Evolutionary conservation across 2,888 invertebrate species (phyloP), one percentile per base, ranked within the genome.

Genomic region (Hyles lineata): DNA sequence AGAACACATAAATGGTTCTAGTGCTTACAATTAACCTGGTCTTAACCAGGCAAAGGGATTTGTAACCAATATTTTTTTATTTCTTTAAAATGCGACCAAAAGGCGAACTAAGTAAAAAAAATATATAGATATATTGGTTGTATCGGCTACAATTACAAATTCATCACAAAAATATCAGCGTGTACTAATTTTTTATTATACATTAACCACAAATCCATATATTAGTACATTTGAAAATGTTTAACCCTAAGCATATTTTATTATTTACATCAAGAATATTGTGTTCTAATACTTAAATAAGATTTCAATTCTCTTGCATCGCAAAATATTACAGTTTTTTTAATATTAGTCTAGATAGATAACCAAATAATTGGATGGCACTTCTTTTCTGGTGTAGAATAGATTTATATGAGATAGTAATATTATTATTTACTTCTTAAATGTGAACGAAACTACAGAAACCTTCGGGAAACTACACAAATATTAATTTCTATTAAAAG

Each of bases 301-400:
- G 85, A 87, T 88, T 90, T 94, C 94, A 94, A 94, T 94, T 94
- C 94, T 92, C 94, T 93, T 93, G 94, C 94, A 94, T 94, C 93
- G 94, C 94, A 94, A 91, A 91, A 87, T 89, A 88, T 91, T 89
- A 87, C 80, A 88, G 86, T 86, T 86, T 84, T 85, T 85, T 84
- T 83, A 83, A 86, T 89, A 88, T 87, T 87, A 88, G 84, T 86
- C 90, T 92, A 93, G 82, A 87, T 81, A 89, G 88, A 84, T 89
- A 90, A 90, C 84, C 82, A 87, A 90, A 87, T 86, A 79, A 80
- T 85, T 91, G 91, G 93, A 92, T 93, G 92, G 92, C 92, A 92
- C 90, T 87, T 91, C 85, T 89, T 89, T 88, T 85, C 85, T 85
- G 86, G 75, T 85, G 82, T 87, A 83, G 79, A 81, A 76, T 82